Base-by-base conservation (phyloP, 2,888 invertebrate genomes). In the Lepidocyrtoides sp. region DNA sequence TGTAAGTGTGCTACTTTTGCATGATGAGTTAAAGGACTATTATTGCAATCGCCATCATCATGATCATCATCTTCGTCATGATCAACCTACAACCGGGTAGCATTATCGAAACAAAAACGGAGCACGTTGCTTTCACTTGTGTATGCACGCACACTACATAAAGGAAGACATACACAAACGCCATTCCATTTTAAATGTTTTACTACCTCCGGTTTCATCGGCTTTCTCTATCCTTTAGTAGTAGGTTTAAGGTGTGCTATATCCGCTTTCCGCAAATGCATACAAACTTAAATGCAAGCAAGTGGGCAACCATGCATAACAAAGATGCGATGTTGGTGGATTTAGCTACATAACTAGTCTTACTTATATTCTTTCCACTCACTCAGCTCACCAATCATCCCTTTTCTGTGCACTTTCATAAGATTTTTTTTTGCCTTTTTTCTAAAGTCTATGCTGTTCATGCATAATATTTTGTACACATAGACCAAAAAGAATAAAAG, bases 131-230 rank as follows among this genome's bases (percentile, higher is more conserved):
- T 14, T 23, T 17, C 29, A 2, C 26, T 12, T 29, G 29, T 29
- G 26, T 8, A 51, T 17, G 8, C 29, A 29, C 14, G 60, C 29
- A 63, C 29, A 17, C 14, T 20, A n/a, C n/a, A 54, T 29, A 36
- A 36, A 81, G 10, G 41, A 44, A 63, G 26, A 51, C 48, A 48
- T 84, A 36, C 54, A 86, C 36, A 75, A 54, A 86, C 77, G 57
- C 26, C 77, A 60, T 44, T 26, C 72, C 60, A 82, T 36, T n/a
- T 48, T 85, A 85, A 85, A 86, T 86, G 86, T 77, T 86, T 86
- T 77, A 86, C 75, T 60, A 86, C 86, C 86, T 86, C 60, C 77
- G 44, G 77, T 26, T 72, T 84, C 36, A 57, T 72, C 32, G 29
- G 32, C 44, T 72, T 72, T 69, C 66, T 69, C 66, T 17, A 69